Base-by-base conservation (phyloP, 1,140 invertebrate species). In the Brachionus paranguensis region DNA sequence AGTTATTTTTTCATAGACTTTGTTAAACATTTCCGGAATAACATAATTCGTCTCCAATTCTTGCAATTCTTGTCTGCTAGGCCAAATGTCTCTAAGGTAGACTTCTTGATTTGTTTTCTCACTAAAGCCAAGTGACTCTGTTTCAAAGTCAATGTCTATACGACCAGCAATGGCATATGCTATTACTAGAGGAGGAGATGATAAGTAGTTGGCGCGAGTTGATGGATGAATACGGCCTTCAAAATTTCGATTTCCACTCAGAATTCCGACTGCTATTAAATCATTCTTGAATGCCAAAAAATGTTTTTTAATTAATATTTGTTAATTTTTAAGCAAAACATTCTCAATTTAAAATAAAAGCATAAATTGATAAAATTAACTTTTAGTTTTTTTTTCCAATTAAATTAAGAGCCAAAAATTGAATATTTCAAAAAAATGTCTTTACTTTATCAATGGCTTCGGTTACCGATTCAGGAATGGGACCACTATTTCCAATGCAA, bases 231-330 rank as follows among this genome's bases (percentile, higher is more conserved):
- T 96, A 79, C 97, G 91, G 14, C 97, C 97, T 90, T 99, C 97
- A 89, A 99, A 99, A 89, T 99, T 99, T 1, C 97, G 91, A 88
- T 99, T 99, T 0, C 97, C 97, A 0, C 96, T 98, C 0, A 99
- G 90, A 1, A 99, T 95, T 24, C 96, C 96, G 87, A 94, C 95
- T 86, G 95, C 96, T 0, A 99, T 94, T 7, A 99, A 90, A 87
- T 96, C 95, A 87, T 95, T 95, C 92, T 93, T 86, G 70, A 85
- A 86, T 83, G 29, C 24, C 43, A 70, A 27, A 27, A 47, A 83
- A 37, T n/a, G 11, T 45, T 27, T 41, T 68, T 78, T 65, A 37
- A 83, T 83, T 83, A 47, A 60, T 60, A 60, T 60, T 60, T 60
- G 53, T 60, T 60, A 17, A 60, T 17, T 24, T 60, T 3, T 37